Percentiles rank a stretch among this genome's conserved stretches.
phyloP scores from a whole-genome alignment of 2,113 vertebrate genomes.

The Noturus placidus region DNA sequence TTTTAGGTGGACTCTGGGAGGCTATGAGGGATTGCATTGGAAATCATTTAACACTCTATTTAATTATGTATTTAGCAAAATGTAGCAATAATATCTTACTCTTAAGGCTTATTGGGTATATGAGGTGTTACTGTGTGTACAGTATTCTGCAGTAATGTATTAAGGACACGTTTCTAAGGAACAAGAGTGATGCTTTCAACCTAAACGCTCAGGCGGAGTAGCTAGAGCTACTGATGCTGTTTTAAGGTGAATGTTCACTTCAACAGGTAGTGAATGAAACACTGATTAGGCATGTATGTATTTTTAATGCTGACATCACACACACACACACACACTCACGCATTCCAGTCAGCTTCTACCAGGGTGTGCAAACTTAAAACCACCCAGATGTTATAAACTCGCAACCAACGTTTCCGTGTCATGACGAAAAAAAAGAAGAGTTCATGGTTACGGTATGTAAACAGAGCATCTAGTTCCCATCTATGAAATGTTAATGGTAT shows the following conservation, averaged over 20 bases:
- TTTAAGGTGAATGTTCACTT: neutral
- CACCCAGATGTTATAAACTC: neutral
- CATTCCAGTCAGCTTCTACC: slow-evolving; percentile 14
- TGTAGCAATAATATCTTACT: slow-evolving; percentile 67
- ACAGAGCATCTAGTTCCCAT: neutral
- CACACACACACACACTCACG: neutral
- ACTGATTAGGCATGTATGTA: slow-evolving; percentile 21
- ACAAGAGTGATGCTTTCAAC: neutral
- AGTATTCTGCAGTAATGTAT: neutral
- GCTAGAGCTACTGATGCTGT: neutral
- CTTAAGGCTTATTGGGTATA: slow-evolving; percentile 5
- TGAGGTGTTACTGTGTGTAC: neutral
- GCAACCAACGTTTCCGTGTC: neutral
- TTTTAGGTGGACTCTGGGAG: neutral
- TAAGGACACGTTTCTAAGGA: neutral
- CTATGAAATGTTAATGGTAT: neutral
- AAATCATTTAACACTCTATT: slow-evolving; percentile 47
- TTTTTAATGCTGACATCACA: neutral
- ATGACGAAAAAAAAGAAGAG: neutral
- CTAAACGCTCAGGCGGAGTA: neutral
- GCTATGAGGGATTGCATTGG: neutral
- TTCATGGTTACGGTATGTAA: neutral
- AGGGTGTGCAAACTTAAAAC: slow-evolving; percentile 6
- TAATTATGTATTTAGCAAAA: slow-evolving; percentile 49
- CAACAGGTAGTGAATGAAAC: slow-evolving; percentile 41